A percentile compares a stretch with the other conserved stretches of the same genome.
Evolutionary conservation across 2,113 vertebrate genomes (phyloP).

Genomic region (Mohoua ochrocephala): DNA sequence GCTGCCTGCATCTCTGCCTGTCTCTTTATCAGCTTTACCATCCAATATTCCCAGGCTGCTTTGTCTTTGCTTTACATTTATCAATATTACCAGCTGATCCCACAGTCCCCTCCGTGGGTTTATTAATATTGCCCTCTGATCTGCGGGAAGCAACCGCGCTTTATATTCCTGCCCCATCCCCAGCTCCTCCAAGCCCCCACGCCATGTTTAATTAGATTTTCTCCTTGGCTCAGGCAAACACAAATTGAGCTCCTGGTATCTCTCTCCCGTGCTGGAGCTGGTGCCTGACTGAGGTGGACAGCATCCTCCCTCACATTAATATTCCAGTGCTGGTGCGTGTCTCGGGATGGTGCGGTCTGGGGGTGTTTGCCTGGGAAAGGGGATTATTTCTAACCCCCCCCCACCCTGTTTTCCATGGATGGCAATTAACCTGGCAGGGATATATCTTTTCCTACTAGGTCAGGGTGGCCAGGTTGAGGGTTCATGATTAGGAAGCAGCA

Average conservation of each 20-base stretch:
- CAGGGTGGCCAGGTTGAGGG: neutral
- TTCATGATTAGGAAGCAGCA: neutral
- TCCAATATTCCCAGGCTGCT: slow-evolving; percentile 57
- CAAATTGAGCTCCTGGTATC: slow-evolving; percentile 67
- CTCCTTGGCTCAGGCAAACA: slow-evolving; percentile 71
- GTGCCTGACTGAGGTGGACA: neutral
- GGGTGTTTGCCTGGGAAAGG: neutral
- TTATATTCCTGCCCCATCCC: slow-evolving; percentile 74
- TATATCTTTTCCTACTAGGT: accelerated
- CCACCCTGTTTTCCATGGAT: accelerated
- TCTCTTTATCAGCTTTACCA: slow-evolving; percentile 53
- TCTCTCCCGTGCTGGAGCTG: slow-evolving; percentile 14
- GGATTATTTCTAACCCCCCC: neutral
- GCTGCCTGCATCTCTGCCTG: neutral
- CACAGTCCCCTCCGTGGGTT: slow-evolving; percentile 43
- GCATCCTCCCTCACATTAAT: neutral
- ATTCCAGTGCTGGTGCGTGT: neutral
- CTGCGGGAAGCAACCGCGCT: slow-evolving; percentile 60
- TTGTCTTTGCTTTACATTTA: slow-evolving; percentile 76
- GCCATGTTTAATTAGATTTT: slow-evolving; percentile 81
- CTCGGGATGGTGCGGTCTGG: neutral
- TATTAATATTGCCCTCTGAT: slow-evolving; percentile 83
- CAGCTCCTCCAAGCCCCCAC: slow-evolving; percentile 65
- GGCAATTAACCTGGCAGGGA: neutral
- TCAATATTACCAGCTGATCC: slow-evolving; percentile 69